Base-by-base conservation (phyloP, 2,888 invertebrate genomes). In the Prosapia bicincta region DNA sequence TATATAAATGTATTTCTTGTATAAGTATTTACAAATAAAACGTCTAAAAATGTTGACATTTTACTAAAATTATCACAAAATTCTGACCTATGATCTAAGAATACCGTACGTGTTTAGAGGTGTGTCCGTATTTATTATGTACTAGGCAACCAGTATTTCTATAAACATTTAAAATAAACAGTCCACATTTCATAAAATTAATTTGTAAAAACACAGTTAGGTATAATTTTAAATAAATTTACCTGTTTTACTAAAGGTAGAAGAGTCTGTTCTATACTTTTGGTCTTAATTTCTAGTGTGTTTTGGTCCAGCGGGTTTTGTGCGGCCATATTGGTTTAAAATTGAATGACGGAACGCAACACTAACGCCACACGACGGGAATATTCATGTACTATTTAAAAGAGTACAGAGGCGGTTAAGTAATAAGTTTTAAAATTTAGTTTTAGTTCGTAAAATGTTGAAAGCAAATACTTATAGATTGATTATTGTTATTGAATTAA, bases 211-310 rank as follows among this genome's bases (percentile, higher is more conserved):
- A 38, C 38, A 13, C 6, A 6, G 13, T 13, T 38, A 38, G 2
- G 13, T 9, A 5, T 38, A 9, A 38, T 13, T 38, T 38, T 38
- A 38, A 15, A 9, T 15, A 13, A 70, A 76, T 88, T 87, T 92
- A 97, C 97, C 95, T 97, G 96, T 87, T 95, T 95, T 84, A 97
- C 93, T 86, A 97, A 91, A 83, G 97, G 97, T 85, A 96, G 92
- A 83, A 97, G 90, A 82, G 96, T 96, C 88, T 94, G 93, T 88
- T 97, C 97, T 87, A 97, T 94, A 87, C 96, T 96, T 89, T 93
- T 94, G 83, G 96, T 96, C 87, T 93, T 93, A 85, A 97, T 96
- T 88, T 95, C 94, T 86, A 94, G 82, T 80, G 83, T 84, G 78
- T 82, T 81, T 77, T 80, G 77, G 74, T 81, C 79, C 74, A 75